Conservation (phyloP, 2,113 vertebrate species). For the Cebus imitator region DNA sequence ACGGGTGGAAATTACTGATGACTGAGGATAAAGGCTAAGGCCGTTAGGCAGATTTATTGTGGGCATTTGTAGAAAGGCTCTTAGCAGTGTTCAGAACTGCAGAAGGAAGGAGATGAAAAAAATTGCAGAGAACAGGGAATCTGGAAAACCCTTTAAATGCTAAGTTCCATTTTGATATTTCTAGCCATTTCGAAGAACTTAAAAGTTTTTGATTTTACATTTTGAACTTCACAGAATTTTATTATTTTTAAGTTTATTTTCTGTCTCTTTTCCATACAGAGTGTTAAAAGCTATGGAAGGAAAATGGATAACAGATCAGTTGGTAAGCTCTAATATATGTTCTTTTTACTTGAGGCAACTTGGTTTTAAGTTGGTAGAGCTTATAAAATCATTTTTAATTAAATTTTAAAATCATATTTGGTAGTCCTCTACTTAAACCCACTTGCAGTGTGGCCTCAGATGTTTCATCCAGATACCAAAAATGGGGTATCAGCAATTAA, state of each 20-base stretch:
- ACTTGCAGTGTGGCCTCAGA: neutral
- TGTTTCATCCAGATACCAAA: neutral
- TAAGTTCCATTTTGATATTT: neutral
- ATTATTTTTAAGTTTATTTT: neutral
- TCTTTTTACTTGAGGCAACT: neutral
- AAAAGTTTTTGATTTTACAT: constrained; percentile 11
- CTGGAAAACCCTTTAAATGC: constrained; percentile 19
- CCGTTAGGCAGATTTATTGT: neutral
- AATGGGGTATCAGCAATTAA: neutral
- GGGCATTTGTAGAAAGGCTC: neutral
- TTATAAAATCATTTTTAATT: constrained; percentile 30
- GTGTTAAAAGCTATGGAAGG: constrained; percentile 92
- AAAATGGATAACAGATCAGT: constrained; percentile 91
- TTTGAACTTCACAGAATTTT: neutral
- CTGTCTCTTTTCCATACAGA: constrained; percentile 79
- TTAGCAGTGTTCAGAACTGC: neutral
- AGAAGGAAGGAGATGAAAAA: neutral
- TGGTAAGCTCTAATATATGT: constrained; percentile 90
- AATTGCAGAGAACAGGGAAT: neutral
- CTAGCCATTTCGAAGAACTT: neutral
- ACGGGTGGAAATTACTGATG: neutral
- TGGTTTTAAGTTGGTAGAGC: constrained; percentile 40
- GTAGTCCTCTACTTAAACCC: neutral
- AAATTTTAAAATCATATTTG: constrained; percentile 23
- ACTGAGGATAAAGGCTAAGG: neutral